phyloP scores from a whole-genome alignment of 2,888 invertebrate species.

The Campaea margaritaria region DNA sequence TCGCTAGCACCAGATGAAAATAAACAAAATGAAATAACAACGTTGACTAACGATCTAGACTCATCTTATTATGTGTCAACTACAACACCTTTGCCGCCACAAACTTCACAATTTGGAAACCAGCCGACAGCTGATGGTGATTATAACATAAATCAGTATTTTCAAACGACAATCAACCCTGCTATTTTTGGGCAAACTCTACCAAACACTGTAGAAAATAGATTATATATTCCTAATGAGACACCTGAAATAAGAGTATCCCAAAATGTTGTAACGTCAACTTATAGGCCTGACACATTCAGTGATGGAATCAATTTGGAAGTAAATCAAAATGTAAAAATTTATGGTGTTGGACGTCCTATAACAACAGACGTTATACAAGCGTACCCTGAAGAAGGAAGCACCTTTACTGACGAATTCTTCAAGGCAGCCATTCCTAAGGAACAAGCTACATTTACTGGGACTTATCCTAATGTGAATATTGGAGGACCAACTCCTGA shows the following conservation, averaged over 20 bases:
- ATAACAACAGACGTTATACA: background rate
- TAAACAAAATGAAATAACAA: background rate
- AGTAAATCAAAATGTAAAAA: conserved; percentile 26
- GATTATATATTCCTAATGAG: background rate
- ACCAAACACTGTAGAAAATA: conserved; percentile 9
- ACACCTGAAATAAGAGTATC: conserved; percentile 13
- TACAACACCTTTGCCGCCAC: conserved; percentile 42
- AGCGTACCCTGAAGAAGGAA: background rate
- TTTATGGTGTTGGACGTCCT: conserved; percentile 26
- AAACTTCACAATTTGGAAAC: conserved; percentile 8
- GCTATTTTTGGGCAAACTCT: conserved; percentile 5
- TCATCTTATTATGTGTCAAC: conserved; percentile 30
- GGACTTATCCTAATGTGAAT: background rate
- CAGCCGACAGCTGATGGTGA: background rate
- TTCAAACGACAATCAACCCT: conserved; percentile 18
- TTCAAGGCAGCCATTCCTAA: background rate
- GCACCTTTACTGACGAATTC: background rate
- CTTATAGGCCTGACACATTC: conserved; percentile 11
- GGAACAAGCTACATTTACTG: background rate
- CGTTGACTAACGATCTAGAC: background rate
- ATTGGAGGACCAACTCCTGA: conserved; percentile 3
- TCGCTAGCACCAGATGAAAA: background rate
- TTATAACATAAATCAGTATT: conserved; percentile 13
- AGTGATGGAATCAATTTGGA: conserved; percentile 16
- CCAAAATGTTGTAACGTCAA: conserved; percentile 25